Evolutionary conservation across 2,888 invertebrate genomes (phyloP).

Genomic region (Phymatocera aterrima): DNA sequence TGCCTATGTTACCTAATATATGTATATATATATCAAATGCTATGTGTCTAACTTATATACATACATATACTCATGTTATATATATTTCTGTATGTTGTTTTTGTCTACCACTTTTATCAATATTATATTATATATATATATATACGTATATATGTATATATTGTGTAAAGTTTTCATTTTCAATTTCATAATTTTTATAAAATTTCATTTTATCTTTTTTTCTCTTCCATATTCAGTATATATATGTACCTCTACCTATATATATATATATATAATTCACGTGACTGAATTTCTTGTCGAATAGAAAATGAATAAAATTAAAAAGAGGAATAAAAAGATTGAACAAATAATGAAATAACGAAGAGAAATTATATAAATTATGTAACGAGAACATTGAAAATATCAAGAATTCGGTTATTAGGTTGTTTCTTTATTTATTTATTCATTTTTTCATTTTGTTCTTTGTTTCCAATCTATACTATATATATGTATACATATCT

Average conservation of each 20-base stretch:
- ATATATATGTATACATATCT: not conserved
- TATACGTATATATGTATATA: not conserved
- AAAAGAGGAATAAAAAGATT: too few relatives aligned
- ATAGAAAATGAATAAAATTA: too few relatives aligned
- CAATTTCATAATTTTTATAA: not conserved
- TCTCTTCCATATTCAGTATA: not conserved
- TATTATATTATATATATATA: not conserved
- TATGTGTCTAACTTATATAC: constrained; percentile 70
- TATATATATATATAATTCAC: not conserved
- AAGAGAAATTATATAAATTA: too few relatives aligned
- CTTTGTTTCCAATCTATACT: not conserved
- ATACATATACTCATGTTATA: constrained; percentile 69
- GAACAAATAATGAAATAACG: too few relatives aligned
- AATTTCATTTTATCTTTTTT: not conserved
- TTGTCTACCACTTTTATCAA: not conserved
- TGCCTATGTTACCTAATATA: too few relatives aligned
- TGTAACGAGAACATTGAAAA: too few relatives aligned
- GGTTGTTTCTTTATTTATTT: too few relatives aligned
- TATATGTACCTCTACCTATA: too few relatives aligned
- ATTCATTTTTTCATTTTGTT: too few relatives aligned
- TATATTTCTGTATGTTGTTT: constrained; percentile 35
- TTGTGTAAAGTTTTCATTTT: too few relatives aligned
- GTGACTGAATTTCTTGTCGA: too few relatives aligned
- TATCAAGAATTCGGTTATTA: too few relatives aligned
- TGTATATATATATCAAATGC: constrained; percentile 68